Evolutionary conservation across 2,113 vertebrate species (phyloP).

Genomic region (Petrocephalus microphthalmus): DNA sequence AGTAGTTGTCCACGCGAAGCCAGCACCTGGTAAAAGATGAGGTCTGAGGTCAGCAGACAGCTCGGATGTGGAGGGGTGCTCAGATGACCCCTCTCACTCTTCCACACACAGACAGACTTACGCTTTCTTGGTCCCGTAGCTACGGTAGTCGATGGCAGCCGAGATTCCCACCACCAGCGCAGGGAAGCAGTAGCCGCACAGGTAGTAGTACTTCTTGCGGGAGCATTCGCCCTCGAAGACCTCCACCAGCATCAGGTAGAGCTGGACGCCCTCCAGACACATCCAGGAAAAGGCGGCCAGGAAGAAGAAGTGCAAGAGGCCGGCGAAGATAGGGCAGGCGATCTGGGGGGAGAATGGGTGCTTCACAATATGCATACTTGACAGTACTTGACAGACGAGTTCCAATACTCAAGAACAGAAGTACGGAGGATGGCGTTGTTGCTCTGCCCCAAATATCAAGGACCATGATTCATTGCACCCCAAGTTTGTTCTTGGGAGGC

Average conservation of each 20-base stretch:
- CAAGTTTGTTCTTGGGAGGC: not conserved
- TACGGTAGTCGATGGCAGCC: slow-evolving; percentile 84
- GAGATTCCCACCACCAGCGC: slow-evolving; percentile 86
- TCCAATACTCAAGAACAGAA: not conserved
- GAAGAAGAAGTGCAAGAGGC: slow-evolving; percentile 88
- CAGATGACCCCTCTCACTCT: not conserved
- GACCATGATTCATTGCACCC: not conserved
- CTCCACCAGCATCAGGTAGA: slow-evolving; percentile 87
- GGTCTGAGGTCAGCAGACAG: slow-evolving; percentile 72
- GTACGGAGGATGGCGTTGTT: not conserved
- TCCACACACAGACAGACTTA: slow-evolving; percentile 54
- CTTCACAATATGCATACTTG: not conserved
- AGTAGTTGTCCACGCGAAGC: slow-evolving; percentile 88
- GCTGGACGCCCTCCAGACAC: slow-evolving; percentile 86
- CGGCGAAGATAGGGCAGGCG: slow-evolving; percentile 83
- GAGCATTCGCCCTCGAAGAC: slow-evolving; percentile 87
- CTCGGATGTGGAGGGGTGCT: slow-evolving; percentile 75
- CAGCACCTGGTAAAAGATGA: slow-evolving; percentile 70
- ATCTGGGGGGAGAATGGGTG: slow-evolving; percentile 57
- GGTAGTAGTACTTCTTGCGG: slow-evolving; percentile 86
- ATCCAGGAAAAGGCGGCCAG: slow-evolving; percentile 90
- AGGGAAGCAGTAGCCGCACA: slow-evolving; percentile 86
- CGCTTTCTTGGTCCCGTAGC: slow-evolving; percentile 91
- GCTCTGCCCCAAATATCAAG: not conserved
- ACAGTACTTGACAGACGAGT: not conserved